Base-by-base conservation (phyloP, 2,888 invertebrate genomes). In the Drosophila pegasa region DNA sequence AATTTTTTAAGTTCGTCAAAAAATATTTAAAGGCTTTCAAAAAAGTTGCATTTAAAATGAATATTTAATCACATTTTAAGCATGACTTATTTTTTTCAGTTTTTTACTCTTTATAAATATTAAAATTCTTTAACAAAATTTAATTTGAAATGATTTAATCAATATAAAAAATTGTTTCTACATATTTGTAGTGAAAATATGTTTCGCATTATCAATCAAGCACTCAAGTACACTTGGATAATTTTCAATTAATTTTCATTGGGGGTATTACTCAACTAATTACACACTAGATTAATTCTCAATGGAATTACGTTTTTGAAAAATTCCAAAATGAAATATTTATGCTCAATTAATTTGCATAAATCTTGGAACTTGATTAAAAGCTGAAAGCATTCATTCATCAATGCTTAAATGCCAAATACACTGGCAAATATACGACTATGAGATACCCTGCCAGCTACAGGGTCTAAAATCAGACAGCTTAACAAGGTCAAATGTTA, bases 281-380 rank as follows among this genome's bases (percentile, higher is more conserved):
- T 27, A 4, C 20, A 31, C 5, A 20, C 45, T 12, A 29, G 10
- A 45, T 45, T 45, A 18, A 18, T 18, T 45, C 14, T 9, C 14
- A 48, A 48, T 31, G 5, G 2, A 20, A 20, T 31, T 31, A 2
- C 5, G 14, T 20, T 20, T 8, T n/a, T n/a, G 7, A 5, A 14
- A 12, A 31, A 31, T 14, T 20, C 0, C 8, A 9, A 48, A 33
- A 48, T 48, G 9, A n/a, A 33, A 9, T 48, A 48, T 31, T 48
- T 9, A 48, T 27, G 27, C 16, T 27, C 35, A 27, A 52, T 52
- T 27, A 52, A 38, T 27, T 37, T 27, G 2, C 27, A 37, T 38
- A 12, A 37, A 38, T 27, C 27, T 14, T 3, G 8, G 8, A 16
- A 27, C 1, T 27, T 27, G 2, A 51, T 27, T 18, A 27, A 18